A percentile compares a stretch with the other conserved stretches of the same genome.
phyloP scores from a whole-genome alignment of 2,888 invertebrate species.

The Thereva unica region DNA sequence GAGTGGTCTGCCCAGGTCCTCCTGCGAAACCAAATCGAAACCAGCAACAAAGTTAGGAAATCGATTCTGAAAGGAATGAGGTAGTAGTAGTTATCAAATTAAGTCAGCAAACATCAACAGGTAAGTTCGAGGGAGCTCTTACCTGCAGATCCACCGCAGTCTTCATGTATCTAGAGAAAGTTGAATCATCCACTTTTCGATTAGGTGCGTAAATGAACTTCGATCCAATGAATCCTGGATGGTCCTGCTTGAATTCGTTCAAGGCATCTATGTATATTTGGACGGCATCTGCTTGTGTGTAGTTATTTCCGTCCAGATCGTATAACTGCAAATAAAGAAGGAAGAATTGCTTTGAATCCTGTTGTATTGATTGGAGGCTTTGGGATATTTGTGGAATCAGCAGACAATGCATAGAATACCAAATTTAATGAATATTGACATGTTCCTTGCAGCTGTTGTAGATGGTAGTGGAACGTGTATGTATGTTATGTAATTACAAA shows the following conservation, averaged over 20 bases:
- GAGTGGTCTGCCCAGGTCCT: constrained; percentile 70
- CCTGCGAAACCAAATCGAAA: constrained; percentile 81
- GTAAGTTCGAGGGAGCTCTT: constrained; percentile 27
- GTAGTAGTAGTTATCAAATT: constrained; percentile 6
- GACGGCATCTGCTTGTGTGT: constrained; percentile 63
- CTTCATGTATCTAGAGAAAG: constrained; percentile 59
- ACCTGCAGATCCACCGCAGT: constrained; percentile 50
- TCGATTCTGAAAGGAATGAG: constrained; percentile 54
- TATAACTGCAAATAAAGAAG: constrained; percentile 59
- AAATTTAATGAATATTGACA: too few species aligned
- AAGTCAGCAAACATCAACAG: constrained; percentile 23
- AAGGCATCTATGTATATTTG: constrained; percentile 64
- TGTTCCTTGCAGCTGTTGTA: too few species aligned
- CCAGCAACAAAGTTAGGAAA: constrained; percentile 73
- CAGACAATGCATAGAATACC: neutral
- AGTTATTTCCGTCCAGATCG: constrained; percentile 66
- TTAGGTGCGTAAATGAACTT: constrained; percentile 71
- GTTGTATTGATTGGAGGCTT: neutral
- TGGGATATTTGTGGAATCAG: constrained; percentile 18
- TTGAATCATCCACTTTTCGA: constrained; percentile 57
- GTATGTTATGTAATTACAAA: too few species aligned
- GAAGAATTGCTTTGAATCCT: constrained; percentile 12
- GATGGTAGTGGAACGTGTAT: too few species aligned
- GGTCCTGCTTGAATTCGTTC: constrained; percentile 62
- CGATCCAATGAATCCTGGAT: constrained; percentile 70